phyloP scores from a whole-genome alignment of 2,113 vertebrate genomes.

The Falcunculus frontatus region DNA sequence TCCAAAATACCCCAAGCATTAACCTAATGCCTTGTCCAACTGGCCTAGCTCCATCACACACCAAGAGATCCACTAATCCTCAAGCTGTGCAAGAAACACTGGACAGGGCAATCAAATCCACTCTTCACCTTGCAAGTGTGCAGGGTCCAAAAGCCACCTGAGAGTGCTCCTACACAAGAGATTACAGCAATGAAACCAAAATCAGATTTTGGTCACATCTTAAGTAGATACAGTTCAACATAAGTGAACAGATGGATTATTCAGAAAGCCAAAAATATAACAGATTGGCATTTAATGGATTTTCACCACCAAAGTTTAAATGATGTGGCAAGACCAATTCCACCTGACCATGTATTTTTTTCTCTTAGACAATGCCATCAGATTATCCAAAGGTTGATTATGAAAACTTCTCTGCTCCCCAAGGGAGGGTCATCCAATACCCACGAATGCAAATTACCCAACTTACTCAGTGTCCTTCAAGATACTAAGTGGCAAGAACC shows the following conservation, averaged over 20 bases:
- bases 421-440: neutral
- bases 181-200: neutral
- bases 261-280: neutral
- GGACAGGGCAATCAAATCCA: neutral
- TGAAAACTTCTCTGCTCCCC: neutral
- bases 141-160: neutral
- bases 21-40: neutral
- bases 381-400: neutral
- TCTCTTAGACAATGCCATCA: neutral
- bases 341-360: neutral
- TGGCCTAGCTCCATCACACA: neutral
- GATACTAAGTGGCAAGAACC: neutral
- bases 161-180: neutral
- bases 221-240: neutral
- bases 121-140: neutral
- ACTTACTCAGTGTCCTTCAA: neutral
- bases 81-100: neutral
- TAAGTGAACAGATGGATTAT: neutral
- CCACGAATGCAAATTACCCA: rapidly evolving
- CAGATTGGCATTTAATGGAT: neutral
- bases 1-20: neutral
- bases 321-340: neutral
- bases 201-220: neutral
- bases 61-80: neutral
- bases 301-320: neutral